A percentile compares a stretch with the other conserved stretches of the same genome.
phyloP scores from a whole-genome alignment of 2,113 vertebrate species.

The Felis catus region F.catus_Fca126_mat1.0 CM031415.1:67932001-67932500 shows the following conservation, averaged over 20 bases:
- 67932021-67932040: background rate
- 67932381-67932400: background rate
- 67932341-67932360: background rate
- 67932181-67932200: background rate
- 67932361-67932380: background rate
- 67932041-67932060: background rate
- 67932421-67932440: background rate
- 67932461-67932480: background rate
- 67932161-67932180: background rate
- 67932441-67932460: background rate
- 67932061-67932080: background rate
- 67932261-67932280: background rate
- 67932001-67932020: background rate
- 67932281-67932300: background rate
- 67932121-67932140: background rate
- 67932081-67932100: background rate
- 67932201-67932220: background rate
- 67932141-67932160: accelerated
- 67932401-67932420: background rate
- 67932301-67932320: background rate
- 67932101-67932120: background rate
- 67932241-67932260: background rate
- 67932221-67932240: too few species aligned
- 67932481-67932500: background rate
- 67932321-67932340: background rate